Conservation (phyloP, 2,888 invertebrate genomes). For the Watsonalla cultraria region DNA sequence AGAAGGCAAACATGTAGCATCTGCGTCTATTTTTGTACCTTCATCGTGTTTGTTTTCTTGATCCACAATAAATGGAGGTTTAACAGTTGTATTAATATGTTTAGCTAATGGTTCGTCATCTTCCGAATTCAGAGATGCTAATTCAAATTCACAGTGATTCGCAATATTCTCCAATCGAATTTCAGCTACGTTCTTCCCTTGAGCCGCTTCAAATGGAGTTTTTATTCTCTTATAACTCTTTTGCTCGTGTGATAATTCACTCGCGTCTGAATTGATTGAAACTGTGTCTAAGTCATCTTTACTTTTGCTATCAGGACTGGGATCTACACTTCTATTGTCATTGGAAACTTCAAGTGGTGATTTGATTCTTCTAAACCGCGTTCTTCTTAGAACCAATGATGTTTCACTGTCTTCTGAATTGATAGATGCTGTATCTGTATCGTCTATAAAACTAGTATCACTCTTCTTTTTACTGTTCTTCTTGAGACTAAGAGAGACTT, state of each 20-base stretch:
- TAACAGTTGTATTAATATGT: not conserved
- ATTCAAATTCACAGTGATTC: conserved; percentile 25
- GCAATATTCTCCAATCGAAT: not conserved
- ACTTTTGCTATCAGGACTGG: not conserved
- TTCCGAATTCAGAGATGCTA: conserved; percentile 9
- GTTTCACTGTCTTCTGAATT: conserved; percentile 7
- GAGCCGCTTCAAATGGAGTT: not conserved
- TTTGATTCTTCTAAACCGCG: conserved; percentile 14
- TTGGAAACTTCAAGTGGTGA: conserved; percentile 7
- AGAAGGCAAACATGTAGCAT: not conserved
- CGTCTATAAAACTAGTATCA: not conserved
- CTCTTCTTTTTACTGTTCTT: conserved; percentile 7
- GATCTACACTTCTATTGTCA: conserved; percentile 10
- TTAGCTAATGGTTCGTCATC: not conserved
- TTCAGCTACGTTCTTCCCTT: not conserved
- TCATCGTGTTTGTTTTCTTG: not conserved
- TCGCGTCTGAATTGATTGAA: conserved; percentile 4
- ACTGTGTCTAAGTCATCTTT: conserved; percentile 26
- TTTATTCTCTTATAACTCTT: not conserved
- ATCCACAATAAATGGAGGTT: not conserved
- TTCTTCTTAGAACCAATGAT: conserved; percentile 1
- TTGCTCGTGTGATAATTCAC: not conserved
- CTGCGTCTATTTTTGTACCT: not conserved
- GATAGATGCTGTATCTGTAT: conserved; percentile 4
- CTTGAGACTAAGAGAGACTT: conserved; percentile 5